Percentiles rank a stretch among this genome's conserved stretches.
Conservation (phyloP, 1,140 invertebrate species). For the Mylabris phalerata region DNA sequence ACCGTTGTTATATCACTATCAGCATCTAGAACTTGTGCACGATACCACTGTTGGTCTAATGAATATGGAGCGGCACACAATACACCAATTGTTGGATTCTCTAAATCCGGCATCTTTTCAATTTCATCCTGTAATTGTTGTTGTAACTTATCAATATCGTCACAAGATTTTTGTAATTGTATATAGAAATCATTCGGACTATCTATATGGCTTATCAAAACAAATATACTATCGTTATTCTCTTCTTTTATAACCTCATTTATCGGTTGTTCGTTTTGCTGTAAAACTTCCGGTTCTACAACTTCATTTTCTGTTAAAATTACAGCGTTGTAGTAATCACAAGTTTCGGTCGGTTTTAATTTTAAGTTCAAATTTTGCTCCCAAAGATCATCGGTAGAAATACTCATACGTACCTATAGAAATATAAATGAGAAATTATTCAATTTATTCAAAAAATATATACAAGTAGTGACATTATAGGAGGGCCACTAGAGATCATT, state of each 20-base stretch:
- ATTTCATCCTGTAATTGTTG: slow-evolving; percentile 52
- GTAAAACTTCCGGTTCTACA: not conserved
- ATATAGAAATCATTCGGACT: slow-evolving; percentile 62
- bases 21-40: slow-evolving; percentile 68
- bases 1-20: slow-evolving; percentile 64
- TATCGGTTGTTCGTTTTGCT: not conserved
- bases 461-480: too few relatives aligned
- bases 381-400: not conserved
- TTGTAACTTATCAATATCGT: slow-evolving; percentile 50
- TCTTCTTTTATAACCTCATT: not conserved
- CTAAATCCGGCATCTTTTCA: slow-evolving; percentile 44
- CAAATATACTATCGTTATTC: slow-evolving; percentile 25
- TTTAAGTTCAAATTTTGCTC: not conserved
- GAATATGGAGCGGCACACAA: slow-evolving; percentile 67
- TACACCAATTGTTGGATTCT: slow-evolving; percentile 52
- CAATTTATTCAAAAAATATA: too few relatives aligned
- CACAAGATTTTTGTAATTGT: slow-evolving; percentile 47
- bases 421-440: not conserved
- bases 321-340: not conserved
- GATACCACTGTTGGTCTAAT: slow-evolving; percentile 69
- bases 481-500: too few relatives aligned
- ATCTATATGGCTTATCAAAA: slow-evolving; percentile 56
- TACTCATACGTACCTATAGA: not conserved
- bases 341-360: not conserved
- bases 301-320: not conserved